These are phyloP conservation scores for Parascotia fuliginaria DNA, from an alignment of 2,888 invertebrate species.

Conservation along the genomic window DNA sequence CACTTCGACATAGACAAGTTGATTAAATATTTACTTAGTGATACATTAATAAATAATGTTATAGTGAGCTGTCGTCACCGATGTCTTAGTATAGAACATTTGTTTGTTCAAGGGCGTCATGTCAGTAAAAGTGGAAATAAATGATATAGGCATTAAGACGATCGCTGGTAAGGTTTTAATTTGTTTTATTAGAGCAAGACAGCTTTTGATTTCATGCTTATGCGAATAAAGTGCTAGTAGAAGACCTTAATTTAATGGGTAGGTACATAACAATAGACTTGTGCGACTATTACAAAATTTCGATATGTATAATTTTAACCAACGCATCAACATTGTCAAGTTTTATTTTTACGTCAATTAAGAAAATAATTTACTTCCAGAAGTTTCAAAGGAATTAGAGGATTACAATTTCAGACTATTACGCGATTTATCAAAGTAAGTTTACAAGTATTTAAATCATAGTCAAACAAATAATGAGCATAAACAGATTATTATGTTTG, in stretches of 20 bases:
- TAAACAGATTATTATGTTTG: background rate
- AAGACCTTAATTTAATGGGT: too few relatives aligned
- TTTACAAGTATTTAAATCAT: conserved; percentile 1
- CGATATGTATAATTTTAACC: too few relatives aligned
- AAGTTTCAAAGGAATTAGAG: conserved; percentile 46
- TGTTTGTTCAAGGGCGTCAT: background rate
- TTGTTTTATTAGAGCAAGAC: background rate
- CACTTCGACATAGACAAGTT: background rate
- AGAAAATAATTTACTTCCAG: conserved; percentile 33
- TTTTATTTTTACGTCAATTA: background rate
- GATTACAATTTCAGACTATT: conserved; percentile 25
- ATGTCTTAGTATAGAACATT: background rate
- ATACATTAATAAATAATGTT: background rate
- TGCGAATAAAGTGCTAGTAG: too few relatives aligned
- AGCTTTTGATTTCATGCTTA: background rate
- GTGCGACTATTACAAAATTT: too few relatives aligned
- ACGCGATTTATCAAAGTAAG: conserved; percentile 15
- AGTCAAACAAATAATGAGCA: background rate
- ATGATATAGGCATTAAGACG: background rate
- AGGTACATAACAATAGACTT: too few relatives aligned
- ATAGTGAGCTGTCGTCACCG: background rate
- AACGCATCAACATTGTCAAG: background rate
- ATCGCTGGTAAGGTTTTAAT: background rate
- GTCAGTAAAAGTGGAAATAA: background rate
- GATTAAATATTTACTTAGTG: background rate